These are phyloP conservation scores for Malurus melanocephalus DNA, from an alignment of 2,113 vertebrate genomes.

Conservation along the genomic window DNA sequence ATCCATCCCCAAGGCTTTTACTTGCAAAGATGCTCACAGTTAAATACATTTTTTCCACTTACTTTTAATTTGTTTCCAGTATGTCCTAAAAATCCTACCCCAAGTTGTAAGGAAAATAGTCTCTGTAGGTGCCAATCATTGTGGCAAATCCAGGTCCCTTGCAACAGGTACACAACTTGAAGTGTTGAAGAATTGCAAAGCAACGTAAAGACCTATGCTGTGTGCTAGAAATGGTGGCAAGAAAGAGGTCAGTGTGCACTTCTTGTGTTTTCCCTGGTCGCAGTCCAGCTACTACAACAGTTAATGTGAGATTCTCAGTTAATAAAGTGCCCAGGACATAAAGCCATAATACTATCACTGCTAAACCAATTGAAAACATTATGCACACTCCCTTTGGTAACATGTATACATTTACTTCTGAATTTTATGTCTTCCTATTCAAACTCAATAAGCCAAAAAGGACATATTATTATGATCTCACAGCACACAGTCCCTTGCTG, in stretches of 20 bases:
- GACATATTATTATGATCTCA: conserved; percentile 42
- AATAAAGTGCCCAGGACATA: conserved; percentile 46
- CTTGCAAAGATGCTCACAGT: background rate
- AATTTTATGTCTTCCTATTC: conserved; percentile 57
- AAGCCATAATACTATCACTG: background rate
- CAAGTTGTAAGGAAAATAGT: background rate
- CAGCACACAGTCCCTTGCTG: conserved; percentile 11
- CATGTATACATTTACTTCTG: background rate
- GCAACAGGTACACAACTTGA: background rate
- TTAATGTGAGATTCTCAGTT: conserved; percentile 25
- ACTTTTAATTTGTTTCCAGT: background rate
- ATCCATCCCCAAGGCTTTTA: background rate
- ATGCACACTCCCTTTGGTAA: conserved; percentile 14
- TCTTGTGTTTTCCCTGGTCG: background rate
- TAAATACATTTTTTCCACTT: background rate
- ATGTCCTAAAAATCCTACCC: background rate
- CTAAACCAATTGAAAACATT: conserved; percentile 25
- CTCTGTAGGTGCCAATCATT: background rate
- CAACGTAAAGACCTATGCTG: background rate
- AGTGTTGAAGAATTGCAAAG: background rate
- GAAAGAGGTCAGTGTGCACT: background rate
- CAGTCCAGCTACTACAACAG: background rate
- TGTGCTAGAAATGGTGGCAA: background rate
- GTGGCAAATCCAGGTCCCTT: background rate
- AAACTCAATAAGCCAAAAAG: conserved; percentile 61